Base-by-base conservation (phyloP, 1,140 invertebrate species). In the Ips nitidus region DNA sequence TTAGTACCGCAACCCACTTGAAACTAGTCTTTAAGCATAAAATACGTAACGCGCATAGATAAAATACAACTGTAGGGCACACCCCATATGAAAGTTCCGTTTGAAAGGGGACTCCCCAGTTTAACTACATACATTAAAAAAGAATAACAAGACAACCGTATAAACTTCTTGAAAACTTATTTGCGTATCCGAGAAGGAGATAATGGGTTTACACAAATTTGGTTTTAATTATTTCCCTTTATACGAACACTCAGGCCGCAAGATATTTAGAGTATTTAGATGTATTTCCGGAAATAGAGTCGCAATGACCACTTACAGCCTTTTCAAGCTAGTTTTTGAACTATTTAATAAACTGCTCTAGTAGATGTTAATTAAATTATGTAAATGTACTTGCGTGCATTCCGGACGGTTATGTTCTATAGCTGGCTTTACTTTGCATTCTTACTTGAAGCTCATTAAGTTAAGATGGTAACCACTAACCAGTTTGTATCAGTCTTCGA, bases 191-290 rank as follows among this genome's bases (percentile, higher is more conserved):
- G 39, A 42, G 57, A 59, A 59, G 2, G 41, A 59, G 57, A 59
- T 59, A 59, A 59, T 59, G 57, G 40, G 57, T 59, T 59, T 59
- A 59, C 57, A 42, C 41, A 59, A 59, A 59, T 59, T 59, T 41
- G 40, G 8, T 58, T 58, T 58, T 58, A 58, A 58, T 58, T 58
- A 41, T 3, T 55, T 22, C 52, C 52, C 37, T 22, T 37, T 55
- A 55, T 55, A 55, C 5, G 1, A 22, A 6, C 37, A 55, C 2
- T 36, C 8, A 55, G 52, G 52, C 52, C 52, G 52, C 52, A 50
- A 3, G 1, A 50, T 50, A 6, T 50, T 50, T 8, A 3, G 22
- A 50, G 2, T 50, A 8, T 3, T 22, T 50, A 2, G 7, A 50
- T 22, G 22, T 50, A 3, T 0, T 22, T 22, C 22, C 45, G 22